These are phyloP conservation scores for Drosophila mercatorum DNA, from an alignment of 2,888 invertebrate genomes.

Conservation along the genomic window DNA sequence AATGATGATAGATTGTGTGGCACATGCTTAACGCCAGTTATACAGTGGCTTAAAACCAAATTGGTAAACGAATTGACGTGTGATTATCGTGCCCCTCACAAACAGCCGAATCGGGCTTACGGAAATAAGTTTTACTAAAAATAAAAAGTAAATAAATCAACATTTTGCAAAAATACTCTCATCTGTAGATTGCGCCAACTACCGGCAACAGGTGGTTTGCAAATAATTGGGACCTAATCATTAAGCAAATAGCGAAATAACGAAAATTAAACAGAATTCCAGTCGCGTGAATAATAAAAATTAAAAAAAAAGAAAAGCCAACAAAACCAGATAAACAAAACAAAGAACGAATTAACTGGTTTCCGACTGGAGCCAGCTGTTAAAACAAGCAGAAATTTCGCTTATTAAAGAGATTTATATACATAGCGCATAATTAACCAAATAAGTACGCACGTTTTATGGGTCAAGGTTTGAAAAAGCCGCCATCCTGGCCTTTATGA, in stretches of 20 bases:
- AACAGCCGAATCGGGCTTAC: slow-evolving; percentile 9
- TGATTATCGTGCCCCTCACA: slow-evolving; percentile 11
- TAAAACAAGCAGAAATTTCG: slow-evolving; percentile 3
- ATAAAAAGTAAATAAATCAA: slow-evolving; percentile 18
- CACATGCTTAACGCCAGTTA: slow-evolving; percentile 19
- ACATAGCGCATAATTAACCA: neutral
- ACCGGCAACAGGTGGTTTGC: slow-evolving; percentile 19
- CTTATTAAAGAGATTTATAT: neutral
- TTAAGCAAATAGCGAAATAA: slow-evolving; percentile 19
- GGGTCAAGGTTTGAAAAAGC: slow-evolving; percentile 29
- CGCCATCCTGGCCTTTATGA: neutral
- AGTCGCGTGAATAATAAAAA: slow-evolving; percentile 17
- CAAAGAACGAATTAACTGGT: slow-evolving; percentile 5
- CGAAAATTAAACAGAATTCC: slow-evolving; percentile 5
- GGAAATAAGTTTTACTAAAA: neutral
- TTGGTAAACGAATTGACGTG: slow-evolving; percentile 36
- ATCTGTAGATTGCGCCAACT: neutral
- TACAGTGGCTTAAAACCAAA: slow-evolving; percentile 19
- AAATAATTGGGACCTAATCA: slow-evolving; percentile 10
- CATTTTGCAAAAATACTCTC: neutral
- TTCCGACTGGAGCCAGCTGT: slow-evolving; percentile 5
- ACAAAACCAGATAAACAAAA: slow-evolving; percentile 8
- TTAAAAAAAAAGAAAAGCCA: neutral
- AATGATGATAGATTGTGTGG: slow-evolving; percentile 37
- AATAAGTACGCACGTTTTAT: neutral